Evolutionary conservation across 2,888 invertebrate species (phyloP).

Genomic region (Brachyptera putata): DNA sequence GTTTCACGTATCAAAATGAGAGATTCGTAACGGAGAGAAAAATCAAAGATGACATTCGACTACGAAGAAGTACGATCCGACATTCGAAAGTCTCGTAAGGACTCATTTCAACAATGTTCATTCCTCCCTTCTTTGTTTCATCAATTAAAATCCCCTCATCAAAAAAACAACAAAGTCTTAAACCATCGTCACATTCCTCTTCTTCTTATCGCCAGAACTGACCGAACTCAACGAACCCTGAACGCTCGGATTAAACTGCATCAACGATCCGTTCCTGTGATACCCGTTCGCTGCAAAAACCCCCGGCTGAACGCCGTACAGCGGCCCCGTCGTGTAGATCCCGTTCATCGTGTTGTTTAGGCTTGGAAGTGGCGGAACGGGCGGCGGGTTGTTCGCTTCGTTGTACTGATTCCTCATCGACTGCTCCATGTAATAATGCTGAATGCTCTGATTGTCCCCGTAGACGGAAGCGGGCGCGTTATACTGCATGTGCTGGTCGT

Average conservation of each 20-base stretch:
- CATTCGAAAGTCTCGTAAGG: too few species aligned
- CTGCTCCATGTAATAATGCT: constrained; percentile 22
- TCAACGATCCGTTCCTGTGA: constrained; percentile 42
- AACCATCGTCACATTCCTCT: constrained; percentile 59
- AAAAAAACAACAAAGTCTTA: constrained; percentile 35
- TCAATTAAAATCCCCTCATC: not conserved
- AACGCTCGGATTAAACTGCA: constrained; percentile 49
- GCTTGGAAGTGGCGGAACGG: constrained; percentile 52
- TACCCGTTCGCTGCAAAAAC: constrained; percentile 34
- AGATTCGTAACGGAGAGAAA: too few species aligned
- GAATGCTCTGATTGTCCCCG: constrained; percentile 23
- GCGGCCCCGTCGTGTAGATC: constrained; percentile 30
- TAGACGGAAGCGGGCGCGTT: constrained; percentile 29
- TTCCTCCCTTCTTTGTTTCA: too few species aligned
- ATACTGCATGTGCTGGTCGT: constrained; percentile 9
- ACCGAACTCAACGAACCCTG: constrained; percentile 56
- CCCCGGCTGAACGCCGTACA: constrained; percentile 32
- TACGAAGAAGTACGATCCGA: too few species aligned
- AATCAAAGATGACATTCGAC: too few species aligned
- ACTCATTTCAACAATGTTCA: too few species aligned
- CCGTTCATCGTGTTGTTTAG: constrained; percentile 41
- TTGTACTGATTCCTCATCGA: constrained; percentile 11
- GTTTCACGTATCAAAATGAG: too few species aligned
- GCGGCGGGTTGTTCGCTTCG: constrained; percentile 43
- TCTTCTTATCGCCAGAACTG: constrained; percentile 51